These are phyloP conservation scores for Lipophrys pholis DNA, from an alignment of 2,113 vertebrate genomes.

Conservation along the genomic window DNA sequence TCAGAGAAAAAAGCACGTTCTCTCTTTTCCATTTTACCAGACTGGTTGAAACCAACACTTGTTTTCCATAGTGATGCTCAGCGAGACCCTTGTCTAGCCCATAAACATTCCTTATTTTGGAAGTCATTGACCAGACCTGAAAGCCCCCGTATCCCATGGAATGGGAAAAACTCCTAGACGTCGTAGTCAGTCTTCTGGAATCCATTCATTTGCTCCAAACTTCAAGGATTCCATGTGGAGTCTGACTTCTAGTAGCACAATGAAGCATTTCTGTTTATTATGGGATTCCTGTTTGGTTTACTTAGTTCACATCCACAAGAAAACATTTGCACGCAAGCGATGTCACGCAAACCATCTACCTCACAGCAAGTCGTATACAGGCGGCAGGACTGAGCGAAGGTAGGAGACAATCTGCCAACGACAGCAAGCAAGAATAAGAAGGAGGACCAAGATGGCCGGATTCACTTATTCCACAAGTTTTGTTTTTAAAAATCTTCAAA, in stretches of 20 bases:
- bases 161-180: conserved; percentile 38
- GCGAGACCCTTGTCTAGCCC: conserved; percentile 51
- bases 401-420: neutral
- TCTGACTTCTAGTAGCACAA: neutral
- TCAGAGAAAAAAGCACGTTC: neutral
- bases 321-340: no score
- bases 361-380: neutral
- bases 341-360: no score
- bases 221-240: neutral
- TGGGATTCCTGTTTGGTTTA: neutral
- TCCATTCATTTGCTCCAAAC: conserved; percentile 27
- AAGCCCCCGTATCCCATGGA: conserved; percentile 31
- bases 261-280: neutral
- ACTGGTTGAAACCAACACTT: conserved; percentile 38
- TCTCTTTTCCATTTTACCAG: conserved; percentile 44
- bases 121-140: conserved; percentile 53
- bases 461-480: neutral
- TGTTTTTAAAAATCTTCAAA: neutral
- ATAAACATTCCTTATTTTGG: conserved; percentile 65
- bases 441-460: neutral
- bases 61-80: conserved; percentile 49
- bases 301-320: neutral
- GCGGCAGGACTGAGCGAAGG: neutral
- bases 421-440: neutral
- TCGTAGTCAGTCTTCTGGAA: conserved; percentile 20